Evolutionary conservation across 2,888 invertebrate species (phyloP).

Genomic region (Apotomis turbidana): DNA sequence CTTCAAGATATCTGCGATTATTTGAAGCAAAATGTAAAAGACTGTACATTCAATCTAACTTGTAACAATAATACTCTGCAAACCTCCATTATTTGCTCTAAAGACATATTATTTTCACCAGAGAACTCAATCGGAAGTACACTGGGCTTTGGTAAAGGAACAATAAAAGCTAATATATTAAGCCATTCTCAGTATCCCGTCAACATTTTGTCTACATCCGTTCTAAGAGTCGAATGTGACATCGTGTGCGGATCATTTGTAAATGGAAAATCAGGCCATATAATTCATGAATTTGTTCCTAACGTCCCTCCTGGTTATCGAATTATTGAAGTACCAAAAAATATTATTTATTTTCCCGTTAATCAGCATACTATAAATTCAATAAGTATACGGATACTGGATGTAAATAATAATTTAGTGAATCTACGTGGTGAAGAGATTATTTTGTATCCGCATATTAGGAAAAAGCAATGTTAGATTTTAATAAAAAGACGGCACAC

Average conservation of each 20-base stretch:
- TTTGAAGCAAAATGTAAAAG: too few species aligned
- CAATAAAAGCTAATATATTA: not conserved
- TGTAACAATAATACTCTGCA: not conserved
- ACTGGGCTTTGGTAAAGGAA: not conserved
- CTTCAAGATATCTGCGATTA: too few species aligned
- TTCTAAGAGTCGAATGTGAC: not conserved
- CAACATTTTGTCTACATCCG: not conserved
- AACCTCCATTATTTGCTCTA: not conserved
- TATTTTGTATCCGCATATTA: not conserved
- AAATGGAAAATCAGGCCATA: constrained; percentile 1
- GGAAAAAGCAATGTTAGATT: not conserved
- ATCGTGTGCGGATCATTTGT: constrained; percentile 4
- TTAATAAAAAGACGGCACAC: not conserved
- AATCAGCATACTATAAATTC: not conserved
- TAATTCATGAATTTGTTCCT: constrained; percentile 3
- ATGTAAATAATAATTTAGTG: not conserved
- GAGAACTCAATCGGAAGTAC: not conserved
- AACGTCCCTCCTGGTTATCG: constrained; percentile 8
- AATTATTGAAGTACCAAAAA: not conserved
- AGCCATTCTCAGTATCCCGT: not conserved
- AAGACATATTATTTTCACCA: not conserved
- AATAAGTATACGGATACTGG: not conserved
- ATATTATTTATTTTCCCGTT: not conserved
- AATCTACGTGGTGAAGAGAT: too few species aligned
- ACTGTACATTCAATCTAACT: too few species aligned